phyloP scores from a whole-genome alignment of 2,888 invertebrate species.

The Barypeithes pellucidus region DNA sequence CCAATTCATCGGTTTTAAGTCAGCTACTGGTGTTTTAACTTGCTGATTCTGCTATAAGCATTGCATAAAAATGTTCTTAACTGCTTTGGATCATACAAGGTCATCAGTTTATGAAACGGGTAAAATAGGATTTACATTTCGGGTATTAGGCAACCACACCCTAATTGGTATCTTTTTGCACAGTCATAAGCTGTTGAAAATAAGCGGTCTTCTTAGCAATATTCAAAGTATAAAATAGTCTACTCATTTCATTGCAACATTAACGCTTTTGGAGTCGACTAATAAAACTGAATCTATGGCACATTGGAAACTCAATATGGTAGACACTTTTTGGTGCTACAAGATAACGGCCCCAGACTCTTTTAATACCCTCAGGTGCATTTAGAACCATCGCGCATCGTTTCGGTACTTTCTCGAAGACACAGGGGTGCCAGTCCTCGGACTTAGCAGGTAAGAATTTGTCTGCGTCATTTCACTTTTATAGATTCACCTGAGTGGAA shows the following conservation, averaged over 20 bases:
- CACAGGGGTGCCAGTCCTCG: conserved; percentile 78
- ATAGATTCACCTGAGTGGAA: conserved; percentile 35
- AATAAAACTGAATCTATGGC: not conserved
- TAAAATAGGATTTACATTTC: not conserved
- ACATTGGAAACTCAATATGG: not conserved
- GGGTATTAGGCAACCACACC: too few relatives aligned
- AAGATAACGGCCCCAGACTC: conserved; percentile 73
- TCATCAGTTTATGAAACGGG: not conserved
- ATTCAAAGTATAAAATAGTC: too few relatives aligned
- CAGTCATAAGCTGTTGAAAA: too few relatives aligned
- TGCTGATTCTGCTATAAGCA: too few relatives aligned
- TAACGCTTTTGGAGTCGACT: too few relatives aligned
- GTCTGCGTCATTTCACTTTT: conserved; percentile 25
- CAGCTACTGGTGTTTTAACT: too few relatives aligned
- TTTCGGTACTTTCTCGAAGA: conserved; percentile 83
- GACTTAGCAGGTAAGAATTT: conserved; percentile 60
- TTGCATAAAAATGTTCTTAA: too few relatives aligned
- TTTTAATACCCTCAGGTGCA: conserved; percentile 73
- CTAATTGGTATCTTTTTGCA: too few relatives aligned
- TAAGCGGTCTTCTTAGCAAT: too few relatives aligned
- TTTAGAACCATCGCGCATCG: conserved; percentile 79
- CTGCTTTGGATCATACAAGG: too few relatives aligned
- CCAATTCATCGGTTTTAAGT: too few relatives aligned
- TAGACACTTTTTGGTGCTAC: conserved; percentile 74
- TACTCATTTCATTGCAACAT: too few relatives aligned